These are phyloP conservation scores for Tuta absoluta DNA, from an alignment of 2,888 invertebrate species.

Conservation along the genomic window DNA sequence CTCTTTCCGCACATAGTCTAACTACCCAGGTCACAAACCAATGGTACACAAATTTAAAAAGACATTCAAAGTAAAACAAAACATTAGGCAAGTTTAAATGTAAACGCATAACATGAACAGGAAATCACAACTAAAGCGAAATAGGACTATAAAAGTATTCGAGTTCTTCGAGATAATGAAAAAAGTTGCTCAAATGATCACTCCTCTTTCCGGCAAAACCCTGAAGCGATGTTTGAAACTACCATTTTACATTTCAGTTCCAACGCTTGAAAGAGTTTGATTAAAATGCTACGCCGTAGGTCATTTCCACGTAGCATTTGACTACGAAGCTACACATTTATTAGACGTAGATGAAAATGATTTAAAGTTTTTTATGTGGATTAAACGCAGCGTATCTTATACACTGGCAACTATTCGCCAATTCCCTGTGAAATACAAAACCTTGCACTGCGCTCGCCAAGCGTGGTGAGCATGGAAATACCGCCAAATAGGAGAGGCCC, in stretches of 20 bases:
- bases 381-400: background rate
- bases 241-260: background rate
- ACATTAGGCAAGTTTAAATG: constrained; percentile 51
- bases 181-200: constrained; percentile 75
- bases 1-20: too few species aligned
- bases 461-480: too few species aligned
- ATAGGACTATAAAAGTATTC: constrained; percentile 69
- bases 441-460: too few species aligned
- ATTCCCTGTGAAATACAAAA: too few species aligned
- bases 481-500: too few species aligned
- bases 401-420: too few species aligned
- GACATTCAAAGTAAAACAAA: constrained; percentile 38
- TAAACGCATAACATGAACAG: constrained; percentile 41
- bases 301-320: background rate
- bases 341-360: background rate
- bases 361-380: background rate
- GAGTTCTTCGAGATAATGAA: constrained; percentile 71
- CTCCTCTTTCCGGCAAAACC: constrained; percentile 53
- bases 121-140: constrained; percentile 68
- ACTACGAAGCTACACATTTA: background rate
- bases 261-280: background rate
- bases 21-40: too few species aligned
- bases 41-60: too few species aligned
- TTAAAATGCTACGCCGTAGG: background rate
- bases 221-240: constrained; percentile 40